Conservation (phyloP, 2,888 invertebrate genomes). For the Dryobota labecula region DNA sequence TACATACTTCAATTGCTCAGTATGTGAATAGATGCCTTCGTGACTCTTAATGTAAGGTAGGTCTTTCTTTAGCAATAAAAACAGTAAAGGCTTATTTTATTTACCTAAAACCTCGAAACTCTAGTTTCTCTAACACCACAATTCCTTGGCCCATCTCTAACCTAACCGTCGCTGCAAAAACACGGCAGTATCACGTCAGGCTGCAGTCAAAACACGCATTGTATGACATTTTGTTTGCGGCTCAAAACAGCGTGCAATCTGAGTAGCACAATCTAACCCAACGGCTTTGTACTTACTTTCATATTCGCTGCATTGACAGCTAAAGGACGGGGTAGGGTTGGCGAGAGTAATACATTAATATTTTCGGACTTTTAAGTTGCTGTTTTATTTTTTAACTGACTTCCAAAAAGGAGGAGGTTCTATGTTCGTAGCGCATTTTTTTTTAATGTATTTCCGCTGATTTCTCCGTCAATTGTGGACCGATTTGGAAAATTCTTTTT, state of each 20-base stretch:
- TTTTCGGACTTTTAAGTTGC: not conserved
- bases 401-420: too few species aligned
- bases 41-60: too few species aligned
- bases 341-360: not conserved
- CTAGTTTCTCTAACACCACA: not conserved
- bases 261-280: conserved; percentile 76
- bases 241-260: conserved; percentile 74
- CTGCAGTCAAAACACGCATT: conserved; percentile 63
- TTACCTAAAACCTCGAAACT: not conserved
- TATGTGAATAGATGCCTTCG: too few species aligned
- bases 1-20: too few species aligned
- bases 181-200: conserved; percentile 6
- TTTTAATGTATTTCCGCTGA: too few species aligned
- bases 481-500: too few species aligned
- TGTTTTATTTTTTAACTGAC: too few species aligned
- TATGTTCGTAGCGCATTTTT: too few species aligned
- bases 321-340: conserved; percentile 75
- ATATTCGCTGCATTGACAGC: conserved; percentile 81
- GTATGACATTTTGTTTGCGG: conserved; percentile 69
- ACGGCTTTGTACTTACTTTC: conserved; percentile 81
- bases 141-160: not conserved
- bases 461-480: too few species aligned
- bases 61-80: not conserved
- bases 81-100: not conserved
- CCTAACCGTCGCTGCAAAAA: conserved; percentile 13